A percentile compares a stretch with the other conserved stretches of the same genome.
Evolutionary conservation across 1,140 invertebrate genomes (phyloP).

Genomic region (Aculops lycopersici): DNA sequence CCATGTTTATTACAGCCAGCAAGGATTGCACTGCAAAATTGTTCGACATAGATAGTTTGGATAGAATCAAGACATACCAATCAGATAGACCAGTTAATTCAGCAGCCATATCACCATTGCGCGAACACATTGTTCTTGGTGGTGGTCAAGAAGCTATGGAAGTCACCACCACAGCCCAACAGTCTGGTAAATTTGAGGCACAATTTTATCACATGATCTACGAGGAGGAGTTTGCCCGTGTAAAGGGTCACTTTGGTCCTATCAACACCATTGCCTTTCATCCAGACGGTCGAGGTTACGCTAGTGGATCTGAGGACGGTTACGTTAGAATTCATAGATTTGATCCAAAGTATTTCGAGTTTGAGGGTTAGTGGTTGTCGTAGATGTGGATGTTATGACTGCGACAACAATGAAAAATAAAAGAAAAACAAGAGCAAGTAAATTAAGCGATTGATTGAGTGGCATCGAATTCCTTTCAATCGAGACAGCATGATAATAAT

Average conservation of each 20-base stretch:
- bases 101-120: slow-evolving; percentile 66
- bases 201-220: slow-evolving; percentile 94
- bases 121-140: slow-evolving; percentile 69
- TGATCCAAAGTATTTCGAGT: slow-evolving; percentile 83
- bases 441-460: no score
- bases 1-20: slow-evolving; percentile 82
- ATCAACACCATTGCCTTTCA: slow-evolving; percentile 95
- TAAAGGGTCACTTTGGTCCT: slow-evolving; percentile 97
- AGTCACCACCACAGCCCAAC: slow-evolving; percentile 79
- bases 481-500: no score
- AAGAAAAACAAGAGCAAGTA: no score
- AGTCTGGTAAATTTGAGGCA: slow-evolving; percentile 88
- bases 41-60: slow-evolving; percentile 52
- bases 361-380: no score
- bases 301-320: slow-evolving; percentile 92
- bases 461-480: no score
- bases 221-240: slow-evolving; percentile 88
- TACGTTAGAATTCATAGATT: slow-evolving; percentile 82
- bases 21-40: slow-evolving; percentile 74
- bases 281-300: slow-evolving; percentile 84
- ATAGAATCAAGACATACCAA: slow-evolving; percentile 67
- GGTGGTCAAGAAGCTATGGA: slow-evolving; percentile 97
- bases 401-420: no score
- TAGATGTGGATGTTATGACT: no score
- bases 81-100: slow-evolving; percentile 87